These are phyloP conservation scores for Pterocles gutturalis DNA, from an alignment of 2,113 vertebrate species.

Conservation along the genomic window DNA sequence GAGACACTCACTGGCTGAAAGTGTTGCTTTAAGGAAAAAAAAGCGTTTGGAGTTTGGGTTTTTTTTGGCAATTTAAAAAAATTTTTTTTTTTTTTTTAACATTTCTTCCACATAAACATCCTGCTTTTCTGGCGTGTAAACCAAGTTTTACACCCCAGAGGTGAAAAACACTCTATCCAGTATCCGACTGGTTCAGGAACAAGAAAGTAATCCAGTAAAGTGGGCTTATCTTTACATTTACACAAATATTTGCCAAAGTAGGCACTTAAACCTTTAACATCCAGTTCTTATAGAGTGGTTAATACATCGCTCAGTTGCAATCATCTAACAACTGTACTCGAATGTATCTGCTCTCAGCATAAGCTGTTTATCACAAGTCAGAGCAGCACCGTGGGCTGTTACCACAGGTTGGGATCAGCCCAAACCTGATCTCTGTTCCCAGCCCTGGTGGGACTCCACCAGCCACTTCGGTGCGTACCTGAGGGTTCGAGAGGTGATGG, in stretches of 20 bases:
- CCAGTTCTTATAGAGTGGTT: background rate
- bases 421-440: background rate
- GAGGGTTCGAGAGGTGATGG: slow-evolving; percentile 83
- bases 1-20: background rate
- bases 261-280: too few relatives aligned
- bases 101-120: background rate
- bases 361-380: background rate
- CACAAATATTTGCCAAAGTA: background rate
- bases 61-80: fast-evolving
- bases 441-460: fast-evolving
- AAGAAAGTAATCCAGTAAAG: fast-evolving
- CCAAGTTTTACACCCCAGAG: fast-evolving
- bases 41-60: fast-evolving
- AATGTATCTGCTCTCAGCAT: background rate
- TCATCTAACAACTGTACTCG: background rate
- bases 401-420: too few relatives aligned
- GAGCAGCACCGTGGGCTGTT: background rate
- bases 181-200: fast-evolving
- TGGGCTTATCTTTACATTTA: too few relatives aligned
- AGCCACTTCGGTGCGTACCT: slow-evolving; percentile 57
- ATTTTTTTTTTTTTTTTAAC: background rate
- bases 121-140: fast-evolving
- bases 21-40: fast-evolving
- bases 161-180: background rate
- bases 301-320: fast-evolving